phyloP scores from a whole-genome alignment of 2,888 invertebrate genomes.

The Meiosimyza platycephala region DNA sequence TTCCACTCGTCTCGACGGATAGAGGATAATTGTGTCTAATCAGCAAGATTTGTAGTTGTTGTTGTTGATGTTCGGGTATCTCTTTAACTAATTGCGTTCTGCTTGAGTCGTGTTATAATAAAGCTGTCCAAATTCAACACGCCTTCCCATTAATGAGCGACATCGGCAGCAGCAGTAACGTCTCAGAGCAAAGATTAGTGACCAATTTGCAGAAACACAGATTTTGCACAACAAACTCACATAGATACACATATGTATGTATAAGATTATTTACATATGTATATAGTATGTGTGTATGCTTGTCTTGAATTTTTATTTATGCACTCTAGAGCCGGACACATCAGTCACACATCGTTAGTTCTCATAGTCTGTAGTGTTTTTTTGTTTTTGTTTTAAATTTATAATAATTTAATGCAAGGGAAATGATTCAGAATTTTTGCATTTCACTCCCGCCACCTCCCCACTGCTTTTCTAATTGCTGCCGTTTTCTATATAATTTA shows the following conservation, averaged over 20 bases:
- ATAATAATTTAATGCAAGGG: no score
- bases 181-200: constrained; percentile 38
- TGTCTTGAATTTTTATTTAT: constrained; percentile 16
- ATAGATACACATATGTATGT: not conserved
- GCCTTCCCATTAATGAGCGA: constrained; percentile 51
- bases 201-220: constrained; percentile 39
- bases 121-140: constrained; percentile 52
- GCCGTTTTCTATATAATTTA: not conserved
- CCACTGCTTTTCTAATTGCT: not conserved
- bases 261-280: not conserved
- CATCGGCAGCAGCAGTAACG: not conserved
- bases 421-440: constrained; percentile 2
- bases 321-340: constrained; percentile 16
- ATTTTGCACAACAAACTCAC: constrained; percentile 11
- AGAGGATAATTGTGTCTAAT: constrained; percentile 22
- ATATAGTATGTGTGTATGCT: constrained; percentile 15
- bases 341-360: constrained; percentile 34
- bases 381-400: constrained; percentile 14
- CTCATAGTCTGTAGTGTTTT: not conserved
- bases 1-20: constrained; percentile 1
- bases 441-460: not conserved
- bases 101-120: constrained; percentile 58
- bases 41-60: constrained; percentile 42
- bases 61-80: constrained; percentile 36
- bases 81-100: constrained; percentile 58